Evolutionary conservation across 1,140 invertebrate species (phyloP), one percentile per base, ranked within the genome.

Genomic region (Tetramorium alpestre): DNA sequence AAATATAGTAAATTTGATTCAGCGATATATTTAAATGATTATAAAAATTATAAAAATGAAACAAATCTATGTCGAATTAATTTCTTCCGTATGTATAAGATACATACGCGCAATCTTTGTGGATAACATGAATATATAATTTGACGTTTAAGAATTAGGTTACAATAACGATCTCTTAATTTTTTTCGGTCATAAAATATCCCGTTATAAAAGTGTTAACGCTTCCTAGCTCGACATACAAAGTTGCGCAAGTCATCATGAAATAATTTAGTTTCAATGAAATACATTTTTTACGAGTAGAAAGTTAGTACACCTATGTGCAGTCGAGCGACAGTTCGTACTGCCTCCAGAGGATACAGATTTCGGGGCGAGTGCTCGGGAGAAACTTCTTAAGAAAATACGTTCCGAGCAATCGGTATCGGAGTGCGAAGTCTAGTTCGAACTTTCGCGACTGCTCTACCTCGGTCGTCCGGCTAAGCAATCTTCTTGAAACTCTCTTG

Each of bases 381-480:
- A 70, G 89, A 85, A 91, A 91, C 72, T 91, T 91, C 87, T 90
- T 88, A 90, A 91, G 90, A 90, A 91, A 91, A 91, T 91, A 90
- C 89, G 87, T 87, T 88, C 67, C 72, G 70, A 90, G 87, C 89
- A 91, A 91, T 91, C 90, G 89, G 89, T 91, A 91, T 90, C 90
- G 84, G 78, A 91, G 90, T 91, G 89, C 90, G 89, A 91, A 91
- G 89, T 91, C 90, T 90, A 67, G 90, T 91, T 90, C 87, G 78
- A 91, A 91, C 72, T 91, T 91, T 90, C 87, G 72, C 89, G 77
- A 90, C 89, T 85, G 78, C 76, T 90, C 87, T 65, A 77, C 70
- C 89, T 60, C 51, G 75, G 75, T 85, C 88, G 89, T 82, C 88
- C 77, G 87, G 82, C 89, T 88, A 90, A 90, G 89, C 84, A 91